Base-by-base conservation (phyloP, 2,888 invertebrate species). In the Campoplex capitator region DNA sequence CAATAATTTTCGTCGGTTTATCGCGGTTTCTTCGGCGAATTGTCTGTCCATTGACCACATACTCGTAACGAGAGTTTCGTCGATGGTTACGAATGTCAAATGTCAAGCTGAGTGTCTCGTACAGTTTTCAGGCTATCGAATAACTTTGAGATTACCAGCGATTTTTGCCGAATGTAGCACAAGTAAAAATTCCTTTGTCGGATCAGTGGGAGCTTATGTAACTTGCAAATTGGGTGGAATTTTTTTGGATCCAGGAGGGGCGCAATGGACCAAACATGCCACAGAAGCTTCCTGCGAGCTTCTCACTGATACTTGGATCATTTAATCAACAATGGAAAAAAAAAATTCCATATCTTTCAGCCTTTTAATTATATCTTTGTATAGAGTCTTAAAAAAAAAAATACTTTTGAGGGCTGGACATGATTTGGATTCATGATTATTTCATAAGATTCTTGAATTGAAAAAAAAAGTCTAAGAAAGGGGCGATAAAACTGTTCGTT, bases 1-100 rank as follows among this genome's bases (percentile, higher is more conserved):
- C 91, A 92, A 92, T 93, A 93, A 93, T 91, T 92, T 92, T 89
- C 89, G 90, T 89, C 90, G 90, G 90, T 93, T 93, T 93, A 93
- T 93, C 91, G 93, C 88, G 89, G 89, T 86, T 84, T 89, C 90
- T 93, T 92, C 92, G 90, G 88, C 90, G 92, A 92, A 92, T 88
- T 88, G 91, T 88, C 88, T 88, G 89, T 90, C 89, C 89, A 88
- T 89, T 76, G 56, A 89, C 88, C 85, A 84, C 88, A 88, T 56
- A 70, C 74, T 75, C 84, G 48, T 76, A 88, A 86, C 86, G 77
- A 84, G 77, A 79, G 68, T 71, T 56, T 54, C 70, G 51, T 56
- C 77, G 77, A 81, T 76, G 45, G 54, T 71, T 67, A 79, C n/a
- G 28, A 76, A 58, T 70, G 16, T 82, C 75, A 35, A 75, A 28